Evolutionary conservation across 1,140 invertebrate genomes (phyloP).

Genomic region (Sitophilus oryzae): DNA sequence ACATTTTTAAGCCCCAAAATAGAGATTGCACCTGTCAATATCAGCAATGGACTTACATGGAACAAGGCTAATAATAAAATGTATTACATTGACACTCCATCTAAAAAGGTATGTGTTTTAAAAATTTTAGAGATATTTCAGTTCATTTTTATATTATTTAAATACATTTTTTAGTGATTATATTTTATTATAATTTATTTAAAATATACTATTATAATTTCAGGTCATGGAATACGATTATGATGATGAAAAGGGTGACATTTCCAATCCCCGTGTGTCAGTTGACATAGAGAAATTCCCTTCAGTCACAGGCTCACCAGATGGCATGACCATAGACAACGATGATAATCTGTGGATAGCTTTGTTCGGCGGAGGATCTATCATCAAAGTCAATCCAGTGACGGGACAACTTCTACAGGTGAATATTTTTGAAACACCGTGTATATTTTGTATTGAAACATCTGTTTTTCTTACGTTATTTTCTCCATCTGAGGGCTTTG

Average conservation of each 20-base stretch:
- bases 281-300: constrained; percentile 40
- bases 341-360: constrained; percentile 63
- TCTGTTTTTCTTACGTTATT: no score
- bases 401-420: constrained; percentile 50
- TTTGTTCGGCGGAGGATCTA: constrained; percentile 47
- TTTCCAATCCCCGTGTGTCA: constrained; percentile 46
- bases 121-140: not conserved
- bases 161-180: not conserved
- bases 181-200: not conserved
- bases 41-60: constrained; percentile 83
- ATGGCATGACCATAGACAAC: constrained; percentile 67
- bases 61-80: constrained; percentile 60
- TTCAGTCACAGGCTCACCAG: constrained; percentile 50
- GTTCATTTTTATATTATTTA: not conserved
- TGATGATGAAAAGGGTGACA: constrained; percentile 55
- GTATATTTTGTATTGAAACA: no score
- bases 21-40: constrained; percentile 50
- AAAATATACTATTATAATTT: not conserved
- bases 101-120: constrained; percentile 48
- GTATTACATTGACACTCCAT: constrained; percentile 72
- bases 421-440: no score
- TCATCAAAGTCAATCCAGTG: constrained; percentile 52
- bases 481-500: no score
- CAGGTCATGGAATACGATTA: constrained; percentile 63
- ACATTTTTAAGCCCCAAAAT: constrained; percentile 43